Evolutionary conservation across 1,140 invertebrate species (phyloP), one percentile per base, ranked within the genome.

Genomic region (Protaetia brevitarsis): DNA sequence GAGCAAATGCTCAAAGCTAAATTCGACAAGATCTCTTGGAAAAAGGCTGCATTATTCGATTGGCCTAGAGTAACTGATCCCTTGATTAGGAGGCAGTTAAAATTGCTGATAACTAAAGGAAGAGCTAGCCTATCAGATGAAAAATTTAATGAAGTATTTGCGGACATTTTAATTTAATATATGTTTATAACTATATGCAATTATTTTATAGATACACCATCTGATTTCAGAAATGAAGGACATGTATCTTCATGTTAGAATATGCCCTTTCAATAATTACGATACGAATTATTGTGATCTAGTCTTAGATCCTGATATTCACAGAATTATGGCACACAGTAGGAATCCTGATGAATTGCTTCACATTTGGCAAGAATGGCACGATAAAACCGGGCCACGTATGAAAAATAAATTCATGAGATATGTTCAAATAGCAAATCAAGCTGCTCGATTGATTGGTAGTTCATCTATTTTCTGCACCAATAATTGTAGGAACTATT

Each of bases 171-270:
- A 51, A 10, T 29, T 7, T 10, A 2, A 28, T 4, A 59, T n/a
- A 59, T 11, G 8, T 36, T 34, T 3, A 5, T 8, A 64, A 11
- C 68, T 68, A 59, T 29, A n/a, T 30, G 3, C n/a, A 34, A 34
- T 7, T 29, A 69, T 67, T 66, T 80, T 84, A 10, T 73, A 91
- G 89, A 83, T 91, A 64, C 85, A 88, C 73, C 84, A 87, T 71
- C 69, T 91, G n/a, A 86, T 90, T 65, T 82, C 86, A 0, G 86
- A 91, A 72, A 93, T 94, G 91, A 90, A 91, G 76, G 89, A 90
- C 69, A 82, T 89, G 4, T 93, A 92, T 75, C 84, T 86, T n/a
- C 84, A 85, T 64, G 85, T 86, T 0, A 84, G 84, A 72, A 80
- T 91, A n/a, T 92, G 90, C 71, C 86, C 89, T 0, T 90, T 84